Evolutionary conservation across 2,797 vertebrate species (phyloP).

Genomic region (Anableps anableps): DNA sequence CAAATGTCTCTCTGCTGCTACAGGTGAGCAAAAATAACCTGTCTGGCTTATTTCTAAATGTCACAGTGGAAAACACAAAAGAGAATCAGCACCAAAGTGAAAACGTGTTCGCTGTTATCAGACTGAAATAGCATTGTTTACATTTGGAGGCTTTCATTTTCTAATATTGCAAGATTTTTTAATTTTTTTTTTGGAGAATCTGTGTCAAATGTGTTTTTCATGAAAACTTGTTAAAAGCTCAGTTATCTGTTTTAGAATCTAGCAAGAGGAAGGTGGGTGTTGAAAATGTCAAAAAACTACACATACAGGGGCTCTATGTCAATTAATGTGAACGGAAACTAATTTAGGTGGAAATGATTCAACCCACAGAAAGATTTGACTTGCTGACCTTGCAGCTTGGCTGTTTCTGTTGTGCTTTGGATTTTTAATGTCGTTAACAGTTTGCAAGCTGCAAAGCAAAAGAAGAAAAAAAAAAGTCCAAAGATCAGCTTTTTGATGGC

Average conservation of each 20-base stretch:
- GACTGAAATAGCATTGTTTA: conserved; percentile 29
- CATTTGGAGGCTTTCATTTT: background rate
- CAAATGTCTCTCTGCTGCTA: conserved; percentile 46
- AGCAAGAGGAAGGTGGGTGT: conserved; percentile 33
- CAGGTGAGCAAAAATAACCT: conserved; percentile 56
- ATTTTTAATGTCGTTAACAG: background rate
- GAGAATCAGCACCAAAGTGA: conserved; percentile 25
- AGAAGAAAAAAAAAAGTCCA: background rate
- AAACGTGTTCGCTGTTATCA: conserved; percentile 19
- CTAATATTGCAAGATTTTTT: background rate
- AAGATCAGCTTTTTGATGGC: background rate
- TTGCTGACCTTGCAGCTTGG: background rate
- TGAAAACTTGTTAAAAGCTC: background rate
- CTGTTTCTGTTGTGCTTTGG: background rate
- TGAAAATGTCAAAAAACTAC: conserved; percentile 40
- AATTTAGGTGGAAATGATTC: conserved; percentile 47
- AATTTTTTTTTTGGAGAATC: background rate
- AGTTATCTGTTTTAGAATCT: background rate
- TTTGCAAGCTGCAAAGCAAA: background rate
- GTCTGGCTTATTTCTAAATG: conserved; percentile 62
- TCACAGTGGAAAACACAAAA: conserved; percentile 60
- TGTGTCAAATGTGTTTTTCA: background rate
- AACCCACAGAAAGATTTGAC: conserved; percentile 42
- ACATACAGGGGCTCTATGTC: conserved; percentile 28
- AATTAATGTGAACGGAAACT: conserved; percentile 48